Base-by-base conservation (phyloP, 2,113 vertebrate species). In the Nothoprocta perdicaria region DNA sequence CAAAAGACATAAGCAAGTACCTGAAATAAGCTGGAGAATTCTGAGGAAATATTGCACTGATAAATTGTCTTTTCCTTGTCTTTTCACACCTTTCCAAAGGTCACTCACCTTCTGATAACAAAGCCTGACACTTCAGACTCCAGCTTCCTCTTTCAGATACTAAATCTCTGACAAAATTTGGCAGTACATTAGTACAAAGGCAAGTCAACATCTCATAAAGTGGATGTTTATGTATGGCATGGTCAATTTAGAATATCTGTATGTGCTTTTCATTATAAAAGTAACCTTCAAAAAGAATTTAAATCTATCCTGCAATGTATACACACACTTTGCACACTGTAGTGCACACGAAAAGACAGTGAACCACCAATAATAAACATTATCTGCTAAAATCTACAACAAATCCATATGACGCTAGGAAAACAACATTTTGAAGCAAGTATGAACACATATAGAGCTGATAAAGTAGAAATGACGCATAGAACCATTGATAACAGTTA, bases 71-170 rank as follows among this genome's bases (percentile, higher is more conserved):
- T 38, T 38, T 72, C 35, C 58, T 84, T 81, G 55, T 82, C 65
- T 93, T 89, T 78, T 81, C 65, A 10, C 10, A 8, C 2, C 6
- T 88, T 90, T 93, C 75, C 52, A 92, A 92, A 95, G 73, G 71
- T 88, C 92, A 69, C 16, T 94, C 69, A 71, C 78, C 63, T 75
- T 74, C 48, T 29, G 76, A 85, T 78, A 90, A 92, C 55, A 88
- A 71, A 77, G 21, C 14, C 55, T 88, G 67, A 69, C 41, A 75
- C 48, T 77, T 82, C 94, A 91, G 82, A 82, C 31, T n/a, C 6
- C 41, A 55, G 33, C n/a, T 86, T 88, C 88, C 67, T 91, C 40
- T 80, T 84, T 73, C 53, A 84, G 90, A 86, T 71, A 53, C 58
- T 12, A 40, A 9, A 10, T 4, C 1, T 52, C 78, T 74, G 89